A percentile compares a stretch with the other conserved stretches of the same genome.
phyloP scores from a whole-genome alignment of 2,888 invertebrate species.

The Sympetrum striolatum region DNA sequence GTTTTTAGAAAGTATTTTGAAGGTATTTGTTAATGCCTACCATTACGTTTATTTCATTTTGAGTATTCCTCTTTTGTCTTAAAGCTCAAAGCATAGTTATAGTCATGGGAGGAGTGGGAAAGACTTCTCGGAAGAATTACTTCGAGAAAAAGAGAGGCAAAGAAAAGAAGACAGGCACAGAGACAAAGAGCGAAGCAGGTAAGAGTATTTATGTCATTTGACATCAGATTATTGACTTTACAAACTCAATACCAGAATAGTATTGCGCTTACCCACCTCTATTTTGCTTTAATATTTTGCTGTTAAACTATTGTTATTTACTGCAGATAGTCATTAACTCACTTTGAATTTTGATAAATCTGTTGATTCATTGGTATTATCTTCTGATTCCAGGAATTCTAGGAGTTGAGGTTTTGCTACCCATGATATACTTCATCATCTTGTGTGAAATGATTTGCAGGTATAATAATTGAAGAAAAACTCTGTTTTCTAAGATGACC shows the following conservation, averaged over 20 bases:
- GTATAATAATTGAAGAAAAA: not conserved
- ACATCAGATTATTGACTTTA: no score
- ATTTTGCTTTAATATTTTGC: not conserved
- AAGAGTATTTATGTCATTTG: not conserved
- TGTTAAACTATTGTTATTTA: not conserved
- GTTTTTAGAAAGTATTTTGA: not conserved
- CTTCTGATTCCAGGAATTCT: not conserved
- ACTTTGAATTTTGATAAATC: not conserved
- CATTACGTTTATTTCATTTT: no score
- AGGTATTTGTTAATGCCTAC: not conserved
- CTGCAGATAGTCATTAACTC: not conserved
- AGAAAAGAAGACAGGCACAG: constrained; percentile 51
- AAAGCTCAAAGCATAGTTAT: constrained; percentile 14
- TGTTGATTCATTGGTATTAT: not conserved
- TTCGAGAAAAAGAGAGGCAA: constrained; percentile 59
- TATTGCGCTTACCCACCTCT: not conserved
- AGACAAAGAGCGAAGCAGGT: constrained; percentile 47
- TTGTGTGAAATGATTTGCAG: not conserved
- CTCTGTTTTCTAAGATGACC: not conserved
- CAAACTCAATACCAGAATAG: no score
- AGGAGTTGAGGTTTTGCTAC: constrained; percentile 2
- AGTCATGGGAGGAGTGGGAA: constrained; percentile 29
- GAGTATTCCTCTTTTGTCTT: not conserved
- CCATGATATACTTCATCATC: not conserved
- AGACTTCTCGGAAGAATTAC: constrained; percentile 58